Evolutionary conservation across 2,797 vertebrate species (phyloP), one percentile per base, ranked within the genome.

Genomic region (Galagoides demidoff): DNA sequence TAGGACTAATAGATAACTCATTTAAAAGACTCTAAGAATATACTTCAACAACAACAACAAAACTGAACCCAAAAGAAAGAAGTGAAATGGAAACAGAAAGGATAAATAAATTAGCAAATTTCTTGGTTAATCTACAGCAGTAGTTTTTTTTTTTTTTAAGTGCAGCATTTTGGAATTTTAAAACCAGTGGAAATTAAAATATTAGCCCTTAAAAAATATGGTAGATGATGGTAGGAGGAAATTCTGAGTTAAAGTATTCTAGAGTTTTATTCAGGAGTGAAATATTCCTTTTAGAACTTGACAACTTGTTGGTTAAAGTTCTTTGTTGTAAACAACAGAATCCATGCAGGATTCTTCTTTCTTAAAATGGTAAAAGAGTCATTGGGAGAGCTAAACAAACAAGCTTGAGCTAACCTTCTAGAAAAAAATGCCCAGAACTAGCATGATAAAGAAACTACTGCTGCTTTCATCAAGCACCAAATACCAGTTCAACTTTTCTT

Each of bases 181-280:
- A 96, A 94, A 85, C 12, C 31, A 82, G 11, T 9, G 82, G n/a
- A 91, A 95, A 94, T 91, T 88, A 92, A 93, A 61, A 55, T 74
- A 89, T 37, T 57, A 85, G 23, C 55, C 43, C 25, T 85, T 93
- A 76, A 89, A 92, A 85, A 85, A 63, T 93, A 61, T 63, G 25
- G 37, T 88, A 89, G 73, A 82, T 94, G 23, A 85, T 78, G 45
- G 10, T 66, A 94, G 29, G 52, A 89, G 14, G 29, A 14, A 90
- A 23, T 89, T 71, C 16, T 90, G 59, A 95, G 8, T 88, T 89
- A 91, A 93, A 84, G 17, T 66, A 34, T 79, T 81, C 11, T 86
- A 68, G 43, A 59, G 25, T 74, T 85, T 92, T 85, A 83, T 86
- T 92, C 39, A 78, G 59, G 22, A 95, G 16, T 88, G 34, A 96